phyloP scores from a whole-genome alignment of 2,113 vertebrate species.

The Oncorhynchus mykiss region DNA sequence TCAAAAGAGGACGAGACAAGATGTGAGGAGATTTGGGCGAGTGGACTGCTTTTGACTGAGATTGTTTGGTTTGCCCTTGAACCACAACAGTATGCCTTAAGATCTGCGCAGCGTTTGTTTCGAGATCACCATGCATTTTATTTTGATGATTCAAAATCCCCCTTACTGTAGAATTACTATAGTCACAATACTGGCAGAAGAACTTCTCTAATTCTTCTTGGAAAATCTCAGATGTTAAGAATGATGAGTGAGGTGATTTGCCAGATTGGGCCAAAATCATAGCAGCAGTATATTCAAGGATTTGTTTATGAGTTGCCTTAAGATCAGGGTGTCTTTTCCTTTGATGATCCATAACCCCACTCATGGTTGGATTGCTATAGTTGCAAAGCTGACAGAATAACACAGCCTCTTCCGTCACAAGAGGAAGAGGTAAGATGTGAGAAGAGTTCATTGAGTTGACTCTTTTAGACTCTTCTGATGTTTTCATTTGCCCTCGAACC shows the following conservation, averaged over 20 bases:
- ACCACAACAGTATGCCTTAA: background rate
- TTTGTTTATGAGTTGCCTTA: accelerated
- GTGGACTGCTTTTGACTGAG: background rate
- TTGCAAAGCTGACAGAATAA: constrained; percentile 3
- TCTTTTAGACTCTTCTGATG: background rate
- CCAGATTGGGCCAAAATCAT: constrained; percentile 27
- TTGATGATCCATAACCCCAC: constrained; percentile 55
- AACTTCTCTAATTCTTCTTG: background rate
- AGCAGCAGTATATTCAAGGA: constrained; percentile 41
- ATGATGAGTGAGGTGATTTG: constrained; percentile 13
- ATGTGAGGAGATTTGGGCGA: background rate
- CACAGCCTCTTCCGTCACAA: constrained; percentile 1
- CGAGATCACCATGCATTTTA: background rate
- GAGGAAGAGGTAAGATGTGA: background rate
- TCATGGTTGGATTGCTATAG: background rate
- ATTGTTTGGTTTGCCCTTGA: background rate
- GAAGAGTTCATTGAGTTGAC: background rate
- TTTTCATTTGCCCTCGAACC: background rate
- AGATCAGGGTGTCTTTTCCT: background rate
- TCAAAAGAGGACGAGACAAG: constrained; percentile 20
- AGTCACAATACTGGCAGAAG: background rate
- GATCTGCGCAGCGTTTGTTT: background rate
- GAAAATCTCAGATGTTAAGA: background rate
- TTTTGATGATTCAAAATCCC: background rate
- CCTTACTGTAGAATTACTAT: background rate